Evolutionary conservation across 1,140 invertebrate genomes (phyloP).

Genomic region (Megalonaias nervosa): DNA sequence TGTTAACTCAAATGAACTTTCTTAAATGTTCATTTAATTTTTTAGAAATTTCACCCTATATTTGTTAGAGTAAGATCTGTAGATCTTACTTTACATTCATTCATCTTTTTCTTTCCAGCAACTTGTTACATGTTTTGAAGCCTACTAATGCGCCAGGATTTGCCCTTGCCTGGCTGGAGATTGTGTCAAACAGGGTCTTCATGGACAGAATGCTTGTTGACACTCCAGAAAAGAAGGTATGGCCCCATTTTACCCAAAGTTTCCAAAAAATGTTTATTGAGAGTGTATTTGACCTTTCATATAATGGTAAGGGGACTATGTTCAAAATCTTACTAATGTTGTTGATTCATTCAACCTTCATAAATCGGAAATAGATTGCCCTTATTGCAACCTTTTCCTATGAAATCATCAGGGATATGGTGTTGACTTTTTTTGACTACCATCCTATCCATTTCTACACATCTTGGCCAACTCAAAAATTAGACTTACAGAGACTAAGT

Average conservation of each 20-base stretch:
- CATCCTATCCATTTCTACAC: too few relatives aligned
- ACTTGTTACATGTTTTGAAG: slow-evolving; percentile 86
- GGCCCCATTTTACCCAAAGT: slow-evolving; percentile 4
- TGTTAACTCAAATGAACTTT: too few relatives aligned
- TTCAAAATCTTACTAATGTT: too few relatives aligned
- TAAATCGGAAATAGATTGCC: background rate
- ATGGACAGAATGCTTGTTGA: slow-evolving; percentile 94
- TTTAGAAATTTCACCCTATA: too few relatives aligned
- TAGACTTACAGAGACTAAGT: too few relatives aligned
- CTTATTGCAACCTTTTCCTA: background rate
- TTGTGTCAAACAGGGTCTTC: slow-evolving; percentile 96
- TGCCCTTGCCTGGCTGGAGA: slow-evolving; percentile 98
- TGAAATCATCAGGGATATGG: too few relatives aligned
- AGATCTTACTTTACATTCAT: background rate
- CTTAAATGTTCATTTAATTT: too few relatives aligned
- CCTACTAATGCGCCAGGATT: slow-evolving; percentile 98
- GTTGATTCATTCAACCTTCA: background rate
- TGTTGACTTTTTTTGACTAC: too few relatives aligned
- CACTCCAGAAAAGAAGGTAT: slow-evolving; percentile 80
- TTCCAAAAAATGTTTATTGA: background rate
- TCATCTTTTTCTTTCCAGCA: slow-evolving; percentile 76
- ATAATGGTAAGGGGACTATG: too few relatives aligned
- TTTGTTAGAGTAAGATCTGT: too few relatives aligned
- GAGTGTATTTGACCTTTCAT: background rate
- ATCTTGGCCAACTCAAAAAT: too few relatives aligned